Conservation (phyloP, 1,140 invertebrate species). For the Atta cephalotes region DNA sequence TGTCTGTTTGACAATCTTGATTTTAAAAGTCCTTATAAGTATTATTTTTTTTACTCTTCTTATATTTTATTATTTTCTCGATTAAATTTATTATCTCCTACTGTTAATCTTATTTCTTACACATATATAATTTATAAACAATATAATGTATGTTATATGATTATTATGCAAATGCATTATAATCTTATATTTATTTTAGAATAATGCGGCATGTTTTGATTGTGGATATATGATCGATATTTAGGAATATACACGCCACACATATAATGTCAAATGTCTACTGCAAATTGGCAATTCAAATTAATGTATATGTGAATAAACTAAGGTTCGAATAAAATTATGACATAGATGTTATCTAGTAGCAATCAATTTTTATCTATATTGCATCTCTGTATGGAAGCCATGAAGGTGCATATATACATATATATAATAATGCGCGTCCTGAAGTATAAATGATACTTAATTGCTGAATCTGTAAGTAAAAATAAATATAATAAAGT, state of each 20-base stretch:
- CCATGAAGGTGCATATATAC: background rate
- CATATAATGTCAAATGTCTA: constrained; percentile 29
- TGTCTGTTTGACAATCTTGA: constrained; percentile 48
- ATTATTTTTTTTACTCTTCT: background rate
- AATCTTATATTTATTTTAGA: constrained; percentile 24
- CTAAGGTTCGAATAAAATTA: constrained; percentile 19
- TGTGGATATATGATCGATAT: constrained; percentile 32
- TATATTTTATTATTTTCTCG: background rate
- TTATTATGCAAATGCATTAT: constrained; percentile 30
- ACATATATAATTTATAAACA: constrained; percentile 6
- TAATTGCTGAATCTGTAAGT: constrained; percentile 53
- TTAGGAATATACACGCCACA: constrained; percentile 3
- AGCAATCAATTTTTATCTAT: constrained; percentile 45
- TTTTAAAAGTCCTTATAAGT: constrained; percentile 39
- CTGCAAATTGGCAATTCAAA: constrained; percentile 60
- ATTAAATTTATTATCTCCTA: background rate
- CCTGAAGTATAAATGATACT: constrained; percentile 27
- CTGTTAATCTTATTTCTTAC: background rate
- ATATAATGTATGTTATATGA: background rate
- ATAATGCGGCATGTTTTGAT: constrained; percentile 20
- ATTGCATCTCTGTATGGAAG: constrained; percentile 40
- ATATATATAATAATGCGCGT: constrained; percentile 13
- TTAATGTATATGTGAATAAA: constrained; percentile 52
- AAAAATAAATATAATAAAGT: constrained; percentile 53
- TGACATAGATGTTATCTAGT: constrained; percentile 47